These are phyloP conservation scores for Tupaia chinensis DNA, from an alignment of 2,113 vertebrate genomes.

Conservation along the genomic window DNA sequence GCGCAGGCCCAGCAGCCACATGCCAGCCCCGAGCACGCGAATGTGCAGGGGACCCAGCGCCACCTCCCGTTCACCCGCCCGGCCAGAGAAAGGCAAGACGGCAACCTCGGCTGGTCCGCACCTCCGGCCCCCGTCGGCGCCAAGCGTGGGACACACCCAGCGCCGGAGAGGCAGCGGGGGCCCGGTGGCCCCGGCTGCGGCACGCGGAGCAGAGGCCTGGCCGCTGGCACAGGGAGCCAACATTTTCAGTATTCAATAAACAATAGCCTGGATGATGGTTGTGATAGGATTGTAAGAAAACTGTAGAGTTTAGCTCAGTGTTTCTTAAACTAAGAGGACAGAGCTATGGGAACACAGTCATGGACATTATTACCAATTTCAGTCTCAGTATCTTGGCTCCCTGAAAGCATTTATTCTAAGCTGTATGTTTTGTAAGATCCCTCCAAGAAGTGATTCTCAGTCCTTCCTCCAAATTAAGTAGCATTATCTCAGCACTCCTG, in stretches of 20 bases:
- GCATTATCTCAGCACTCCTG: not conserved
- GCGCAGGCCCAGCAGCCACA: too few species aligned
- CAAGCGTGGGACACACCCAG: too few species aligned
- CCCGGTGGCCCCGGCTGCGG: too few species aligned
- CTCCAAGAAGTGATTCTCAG: not conserved
- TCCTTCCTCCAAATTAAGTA: constrained; percentile 21
- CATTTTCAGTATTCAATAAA: not conserved
- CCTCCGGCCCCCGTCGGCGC: too few species aligned
- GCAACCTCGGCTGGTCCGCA: too few species aligned
- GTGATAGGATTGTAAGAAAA: not conserved
- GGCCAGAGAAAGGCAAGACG: too few species aligned
- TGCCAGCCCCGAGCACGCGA: too few species aligned
- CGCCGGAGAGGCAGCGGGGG: too few species aligned
- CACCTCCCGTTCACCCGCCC: too few species aligned
- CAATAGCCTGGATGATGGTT: not conserved
- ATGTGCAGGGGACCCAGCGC: too few species aligned
- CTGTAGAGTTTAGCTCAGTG: constrained; percentile 5
- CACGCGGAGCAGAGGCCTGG: too few species aligned
- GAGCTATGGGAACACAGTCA: not conserved
- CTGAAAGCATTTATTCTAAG: not conserved
- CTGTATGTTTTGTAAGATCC: not conserved
- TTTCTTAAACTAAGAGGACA: constrained; percentile 14
- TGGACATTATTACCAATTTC: constrained; percentile 1
- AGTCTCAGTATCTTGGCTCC: not conserved
- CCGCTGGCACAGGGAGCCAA: too few species aligned